phyloP scores from a whole-genome alignment of 2,888 invertebrate genomes.

The Callinectes sapidus region DNA sequence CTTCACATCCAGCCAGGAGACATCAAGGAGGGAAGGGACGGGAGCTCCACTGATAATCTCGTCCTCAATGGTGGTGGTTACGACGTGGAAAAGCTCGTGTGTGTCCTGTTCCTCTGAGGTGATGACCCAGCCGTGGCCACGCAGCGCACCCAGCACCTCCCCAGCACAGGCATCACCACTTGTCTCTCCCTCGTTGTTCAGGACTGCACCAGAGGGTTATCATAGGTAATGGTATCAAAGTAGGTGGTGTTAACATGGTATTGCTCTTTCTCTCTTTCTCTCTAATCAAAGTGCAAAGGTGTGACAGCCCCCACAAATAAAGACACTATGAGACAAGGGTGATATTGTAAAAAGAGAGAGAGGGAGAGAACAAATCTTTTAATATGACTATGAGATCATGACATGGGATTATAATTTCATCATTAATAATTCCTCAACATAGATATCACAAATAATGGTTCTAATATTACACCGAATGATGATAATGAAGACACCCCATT shows the following conservation, averaged over 20 bases:
- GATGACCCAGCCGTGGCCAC: constrained; percentile 89
- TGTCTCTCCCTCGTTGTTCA: constrained; percentile 55
- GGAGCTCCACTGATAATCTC: constrained; percentile 78
- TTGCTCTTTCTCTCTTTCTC: too few species aligned
- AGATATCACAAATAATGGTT: background rate
- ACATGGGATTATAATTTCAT: background rate
- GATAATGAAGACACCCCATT: background rate
- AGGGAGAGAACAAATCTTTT: too few species aligned
- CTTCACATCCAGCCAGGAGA: constrained; percentile 62
- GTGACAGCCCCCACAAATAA: too few species aligned
- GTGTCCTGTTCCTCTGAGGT: constrained; percentile 94
- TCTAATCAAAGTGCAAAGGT: too few species aligned
- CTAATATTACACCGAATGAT: background rate
- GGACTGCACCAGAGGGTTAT: constrained; percentile 37
- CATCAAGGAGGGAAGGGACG: constrained; percentile 59
- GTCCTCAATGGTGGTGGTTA: constrained; percentile 92
- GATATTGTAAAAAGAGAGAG: too few species aligned
- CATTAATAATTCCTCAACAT: background rate
- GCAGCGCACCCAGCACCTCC: constrained; percentile 85
- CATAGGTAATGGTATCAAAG: background rate
- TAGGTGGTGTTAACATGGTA: too few species aligned
- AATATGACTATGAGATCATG: too few species aligned
- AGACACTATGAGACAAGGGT: too few species aligned
- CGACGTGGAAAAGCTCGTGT: constrained; percentile 92
- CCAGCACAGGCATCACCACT: constrained; percentile 80